Base-by-base conservation (phyloP, 2,888 invertebrate genomes). In the Heliothis peltigera region DNA sequence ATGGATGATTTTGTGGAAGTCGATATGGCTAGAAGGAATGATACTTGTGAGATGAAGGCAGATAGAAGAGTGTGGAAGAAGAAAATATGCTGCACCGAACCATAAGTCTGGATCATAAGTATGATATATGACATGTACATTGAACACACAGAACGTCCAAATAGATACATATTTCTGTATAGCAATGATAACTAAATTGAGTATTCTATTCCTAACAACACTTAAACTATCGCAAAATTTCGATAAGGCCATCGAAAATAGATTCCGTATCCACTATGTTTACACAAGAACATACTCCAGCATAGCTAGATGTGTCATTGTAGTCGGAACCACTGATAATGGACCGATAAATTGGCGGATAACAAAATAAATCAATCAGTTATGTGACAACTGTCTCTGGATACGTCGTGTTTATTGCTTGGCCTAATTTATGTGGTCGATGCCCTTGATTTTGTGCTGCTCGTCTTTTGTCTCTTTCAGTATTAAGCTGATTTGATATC, bases 281-380 rank as follows among this genome's bases (percentile, higher is more conserved):
- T 22, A 15, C 12, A 7, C 8, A 15, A 10, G 12, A n/a, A 42
- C 54, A 18, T 35, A 46, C n/a, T 4, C 15, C n/a, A 56, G 21
- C 18, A 21, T 5, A 46, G 15, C 4, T 25, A 12, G 42, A 21
- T 44, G 18, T 32, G 15, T 46, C 25, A 43, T 22, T 39, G 18
- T 39, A 39, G 17, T 44, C 49, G 39, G 65, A 53, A 53, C 39
- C 35, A 19, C n/a, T 39, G 46, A 51, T 65, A 57, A 44, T 57
- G 21, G 1, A 42, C 19, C 18, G 52, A 54, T 76, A 51, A 63
- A 56, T 25, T 7, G 43, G 7, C 53, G 22, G 21, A 21, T 43
- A 17, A 39, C 21, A n/a, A 28, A 28, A 76, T 71, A 63, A 51
- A 70, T 71, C 64, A 70, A 42, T 63, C 77, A 46, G 35, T 21